Base-by-base conservation (phyloP, 1,140 invertebrate species). In the Zelostemma sp. region DNA sequence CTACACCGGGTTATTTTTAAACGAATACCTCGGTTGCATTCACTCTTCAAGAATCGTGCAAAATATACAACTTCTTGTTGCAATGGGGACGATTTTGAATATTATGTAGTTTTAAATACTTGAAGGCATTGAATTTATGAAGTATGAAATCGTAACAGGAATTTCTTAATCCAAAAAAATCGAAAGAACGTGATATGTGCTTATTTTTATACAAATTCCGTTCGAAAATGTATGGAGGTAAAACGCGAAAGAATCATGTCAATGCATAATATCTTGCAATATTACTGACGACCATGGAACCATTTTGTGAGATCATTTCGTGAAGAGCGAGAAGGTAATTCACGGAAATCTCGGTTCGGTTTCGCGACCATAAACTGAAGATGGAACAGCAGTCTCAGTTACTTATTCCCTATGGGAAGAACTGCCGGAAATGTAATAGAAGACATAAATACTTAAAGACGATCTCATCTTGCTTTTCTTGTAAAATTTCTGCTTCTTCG, bases 261-360 rank as follows among this genome's bases (percentile, higher is more conserved):
- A 58, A 59, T 46, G 33, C 17, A 65, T 55, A 64, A 70, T 65
- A 70, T 70, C 40, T 48, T 55, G 55, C 18, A 67, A 67, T 40
- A 41, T 21, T 40, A 31, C 64, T 70, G 18, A 17, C 64, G 45
- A 48, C 51, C 41, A 46, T 58, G 58, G 68, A 66, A 72, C 62
- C 72, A 74, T 67, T 74, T 67, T 57, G 56, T 33, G 47, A 71
- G 66, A 76, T 76, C 65, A 76, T 74, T 66, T 57, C 18, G 16
- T 45, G 56, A 72, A 76, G 45, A 62, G 53, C 56, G 63, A 73
- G 68, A 69, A 62, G 43, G 49, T 74, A 72, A 73, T 76, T 66
- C 72, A 15, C 53, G 31, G 64, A 60, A 72, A 76, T 73, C 54
- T 59, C 33, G 38, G 49, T 50, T 60, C 53, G 64, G 57, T 70